Base-by-base conservation (phyloP, 1,140 invertebrate species). In the Leucophenga varia region DNA sequence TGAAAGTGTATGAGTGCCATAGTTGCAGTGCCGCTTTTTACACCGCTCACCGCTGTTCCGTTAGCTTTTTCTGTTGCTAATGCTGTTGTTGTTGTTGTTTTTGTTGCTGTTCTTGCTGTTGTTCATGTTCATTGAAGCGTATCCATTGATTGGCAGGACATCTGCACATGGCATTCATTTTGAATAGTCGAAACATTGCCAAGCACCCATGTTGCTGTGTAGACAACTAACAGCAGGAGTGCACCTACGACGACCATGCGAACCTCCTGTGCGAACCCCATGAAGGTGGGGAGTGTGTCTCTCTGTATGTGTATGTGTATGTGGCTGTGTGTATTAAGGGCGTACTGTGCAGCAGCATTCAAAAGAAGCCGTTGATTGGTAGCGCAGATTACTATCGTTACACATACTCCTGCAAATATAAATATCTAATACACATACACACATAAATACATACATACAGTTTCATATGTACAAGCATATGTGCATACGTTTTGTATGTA, bases 101-200 rank as follows among this genome's bases (percentile, higher is more conserved):
- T n/a, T n/a, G n/a, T n/a, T n/a, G n/a, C n/a, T 25, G 22, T 25
- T 25, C 5, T 25, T 25, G 22, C 22, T 25, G 22, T 25, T 67
- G 57, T 69, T 60, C 63, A 57, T 69, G 60, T 68, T 72, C 61
- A 72, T 59, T 72, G 60, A 71, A 68, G 55, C 68, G 60, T 72
- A 71, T 64, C 68, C 61, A 71, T 72, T 72, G 68, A 71, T 71
- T 71, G 68, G 68, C 68, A 71, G 68, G 68, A 71, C 68, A 71
- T 71, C 68, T 71, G 68, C 60, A 67, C 63, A 71, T 61, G 63
- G 64, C 68, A 71, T 63, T 70, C 65, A 69, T 69, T 69, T 67
- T 60, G 59, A 67, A 68, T 56, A 67, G 63, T 50, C 54, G 43
- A 10, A 34, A n/a, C 13, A 34, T 10, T n/a, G 55, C 51, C n/a